Evolutionary conservation across 2,888 invertebrate species (phyloP), one percentile per base, ranked within the genome.

Genomic region (Blera fallax): DNA sequence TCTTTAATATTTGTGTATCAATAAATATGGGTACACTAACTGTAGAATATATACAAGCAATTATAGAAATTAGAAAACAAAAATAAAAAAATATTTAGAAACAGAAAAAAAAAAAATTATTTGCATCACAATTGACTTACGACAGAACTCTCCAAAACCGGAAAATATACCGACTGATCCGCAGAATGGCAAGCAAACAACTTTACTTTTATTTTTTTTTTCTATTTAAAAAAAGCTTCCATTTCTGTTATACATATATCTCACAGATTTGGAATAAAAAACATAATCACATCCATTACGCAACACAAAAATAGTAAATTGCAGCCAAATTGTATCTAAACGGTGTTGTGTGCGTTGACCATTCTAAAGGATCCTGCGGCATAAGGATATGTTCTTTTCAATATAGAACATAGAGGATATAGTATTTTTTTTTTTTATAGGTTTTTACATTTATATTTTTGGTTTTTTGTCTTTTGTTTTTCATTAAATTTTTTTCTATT

Each of bases 91-190:
- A 18, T 34, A 14, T 11, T 34, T 32, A 8, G 1, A 40, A 50
- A 18, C 5, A 24, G 24, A 48, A 34, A 34, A 21, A 24, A 37
- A 48, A 6, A 32, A 34, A 21, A 50, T 34, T 34, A 45, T 29
- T 64, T 54, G 43, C 64, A 74, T 34, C 73, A 74, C 52, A 64
- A 74, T 65, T 64, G 74, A 64, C 64, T 62, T 43, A 32, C 64
- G 54, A 64, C 52, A 64, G 64, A 64, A 43, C 50, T 62, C 27
- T 62, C 14, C 14, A 62, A 73, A 60, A 60, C 16, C 32, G 32
- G 24, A 70, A 45, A n/a, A 69, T 24, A 69, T 27, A 54, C 27
- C 40, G 11, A 43, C 40, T 27, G 40, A 24, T 54, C 48, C 10
- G 27, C 1, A 29, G 18, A 64, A 48, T 32, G 18, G 32, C 18